phyloP scores from a whole-genome alignment of 2,797 vertebrate species.

The Columba guinea region DNA sequence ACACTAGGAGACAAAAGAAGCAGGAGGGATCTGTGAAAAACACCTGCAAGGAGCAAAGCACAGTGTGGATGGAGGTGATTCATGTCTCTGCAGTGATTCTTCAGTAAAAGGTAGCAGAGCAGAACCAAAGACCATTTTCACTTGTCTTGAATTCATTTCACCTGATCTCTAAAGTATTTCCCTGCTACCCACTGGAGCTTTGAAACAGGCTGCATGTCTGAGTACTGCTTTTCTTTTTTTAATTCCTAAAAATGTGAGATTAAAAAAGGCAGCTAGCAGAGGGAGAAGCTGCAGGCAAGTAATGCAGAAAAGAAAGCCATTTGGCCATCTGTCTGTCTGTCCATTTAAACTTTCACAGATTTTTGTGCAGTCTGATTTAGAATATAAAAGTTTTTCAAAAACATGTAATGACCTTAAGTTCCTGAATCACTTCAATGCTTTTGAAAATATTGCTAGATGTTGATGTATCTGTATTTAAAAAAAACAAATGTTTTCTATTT shows the following conservation, averaged over 20 bases:
- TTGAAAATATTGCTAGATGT: neutral
- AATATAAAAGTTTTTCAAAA: neutral
- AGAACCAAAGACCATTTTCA: constrained; percentile 69
- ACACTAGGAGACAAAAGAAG: constrained; percentile 59
- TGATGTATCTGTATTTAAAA: neutral
- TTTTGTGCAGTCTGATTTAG: constrained; percentile 11
- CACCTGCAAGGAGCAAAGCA: constrained; percentile 31
- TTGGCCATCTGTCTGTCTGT: neutral
- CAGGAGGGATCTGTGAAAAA: constrained; percentile 66
- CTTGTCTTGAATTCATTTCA: constrained; percentile 68
- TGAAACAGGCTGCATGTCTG: constrained; percentile 32
- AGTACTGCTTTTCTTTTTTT: neutral
- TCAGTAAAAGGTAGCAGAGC: constrained; percentile 73
- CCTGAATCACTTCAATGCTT: neutral
- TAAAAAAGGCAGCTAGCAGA: neutral
- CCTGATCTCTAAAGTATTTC: constrained; percentile 65
- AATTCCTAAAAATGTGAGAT: neutral
- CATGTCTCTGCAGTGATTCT: constrained; percentile 67
- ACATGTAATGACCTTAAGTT: neutral
- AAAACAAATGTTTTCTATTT: neutral
- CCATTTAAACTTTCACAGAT: neutral
- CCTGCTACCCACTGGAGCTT: constrained; percentile 50
- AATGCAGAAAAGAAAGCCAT: neutral
- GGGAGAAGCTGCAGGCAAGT: neutral
- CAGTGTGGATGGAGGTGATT: constrained; percentile 64